Evolutionary conservation across 2,888 invertebrate species (phyloP), one percentile per base, ranked within the genome.

Genomic region (Deilephila elpenor): DNA sequence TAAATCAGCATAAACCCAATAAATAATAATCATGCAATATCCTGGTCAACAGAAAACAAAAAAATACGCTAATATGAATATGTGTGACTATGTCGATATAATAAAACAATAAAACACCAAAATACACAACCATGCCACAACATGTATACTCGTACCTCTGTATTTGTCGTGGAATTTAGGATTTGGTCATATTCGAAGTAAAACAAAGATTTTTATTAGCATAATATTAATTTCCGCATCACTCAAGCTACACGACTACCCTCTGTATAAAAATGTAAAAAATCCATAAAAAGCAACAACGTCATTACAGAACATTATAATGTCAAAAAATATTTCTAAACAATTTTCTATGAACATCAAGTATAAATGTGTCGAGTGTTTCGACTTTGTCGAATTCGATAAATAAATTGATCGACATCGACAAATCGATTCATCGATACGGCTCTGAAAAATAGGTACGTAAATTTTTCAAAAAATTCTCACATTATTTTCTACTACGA

Each of bases 161-260:
- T 77, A 70, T 72, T 79, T 74, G 71, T 74, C 75, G 62, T 70
- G 75, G 75, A 77, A 73, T 77, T 81, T 80, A 76, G 76, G 79
- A 77, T 71, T 77, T 82, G 72, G 74, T 74, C 75, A 72, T 59
- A 76, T 75, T 75, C 74, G 75, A 83, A 83, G 81, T 81, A 81
- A 87, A 86, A 89, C 82, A 83, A 84, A 81, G 82, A 75, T 79
- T 83, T 85, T 88, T 90, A 93, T 91, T 92, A 90, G 91, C 92
- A 87, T 88, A 89, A 86, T 89, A 88, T 85, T 84, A 67, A 51
- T 67, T 44, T 83, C 85, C 80, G 86, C 88, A 84, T 85, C 90
- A 89, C 86, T 85, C 88, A 91, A 92, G 91, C 92, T 85, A 86
- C 78, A 80, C 82, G 82, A 77, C 78, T 77, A 78, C 74, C 75